A percentile compares a stretch with the other conserved stretches of the same genome.
Evolutionary conservation across 2,797 vertebrate species (phyloP).

Genomic region (Syndactyla subalaris): DNA sequence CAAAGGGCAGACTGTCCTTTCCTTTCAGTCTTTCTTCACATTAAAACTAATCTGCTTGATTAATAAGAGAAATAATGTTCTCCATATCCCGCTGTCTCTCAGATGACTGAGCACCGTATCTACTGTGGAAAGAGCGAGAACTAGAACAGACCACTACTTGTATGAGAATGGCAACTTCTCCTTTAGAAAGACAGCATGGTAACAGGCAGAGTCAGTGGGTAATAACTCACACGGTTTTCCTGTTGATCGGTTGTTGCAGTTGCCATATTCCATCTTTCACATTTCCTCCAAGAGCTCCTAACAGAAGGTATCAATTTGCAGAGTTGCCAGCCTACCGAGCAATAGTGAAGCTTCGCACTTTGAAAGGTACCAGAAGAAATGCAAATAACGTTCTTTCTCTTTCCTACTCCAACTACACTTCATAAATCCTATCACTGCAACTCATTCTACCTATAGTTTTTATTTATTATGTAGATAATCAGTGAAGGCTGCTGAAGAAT

Average conservation of each 20-base stretch:
- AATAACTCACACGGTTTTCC: neutral
- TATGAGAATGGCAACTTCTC: neutral
- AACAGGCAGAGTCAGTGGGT: neutral
- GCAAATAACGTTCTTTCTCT: neutral
- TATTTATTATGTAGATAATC: neutral
- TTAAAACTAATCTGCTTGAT: slow-evolving; percentile 16
- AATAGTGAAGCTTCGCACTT: neutral
- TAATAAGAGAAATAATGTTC: slow-evolving; percentile 16
- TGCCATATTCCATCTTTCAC: neutral
- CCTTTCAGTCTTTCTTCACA: neutral
- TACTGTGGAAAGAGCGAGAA: neutral
- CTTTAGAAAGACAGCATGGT: neutral
- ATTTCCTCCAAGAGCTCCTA: slow-evolving; percentile 2
- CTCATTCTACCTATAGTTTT: neutral
- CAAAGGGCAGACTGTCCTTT: neutral
- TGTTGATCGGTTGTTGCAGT: neutral
- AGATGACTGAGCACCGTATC: neutral
- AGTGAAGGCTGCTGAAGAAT: neutral
- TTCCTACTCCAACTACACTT: neutral
- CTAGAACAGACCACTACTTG: neutral
- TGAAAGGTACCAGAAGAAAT: neutral
- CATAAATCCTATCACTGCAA: neutral
- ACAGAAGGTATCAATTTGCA: neutral
- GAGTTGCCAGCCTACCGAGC: neutral
- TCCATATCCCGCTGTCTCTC: neutral